Conservation (phyloP, 2,113 vertebrate species). For the Crotalus tigris region DNA sequence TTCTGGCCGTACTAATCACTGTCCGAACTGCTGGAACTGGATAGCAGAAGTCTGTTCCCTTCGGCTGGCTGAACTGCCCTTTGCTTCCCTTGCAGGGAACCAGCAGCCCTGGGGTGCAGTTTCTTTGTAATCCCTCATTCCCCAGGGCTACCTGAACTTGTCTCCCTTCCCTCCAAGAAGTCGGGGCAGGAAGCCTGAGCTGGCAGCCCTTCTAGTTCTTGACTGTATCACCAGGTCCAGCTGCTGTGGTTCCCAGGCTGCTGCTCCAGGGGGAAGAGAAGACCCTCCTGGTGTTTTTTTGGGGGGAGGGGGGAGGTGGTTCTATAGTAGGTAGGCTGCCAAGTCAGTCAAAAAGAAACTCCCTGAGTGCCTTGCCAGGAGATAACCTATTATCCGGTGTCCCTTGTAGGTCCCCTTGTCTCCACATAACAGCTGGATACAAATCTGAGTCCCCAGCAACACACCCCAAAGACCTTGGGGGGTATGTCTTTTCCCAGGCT, state of each 20-base stretch:
- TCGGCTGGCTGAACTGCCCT: not conserved
- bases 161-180: not conserved
- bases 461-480: not conserved
- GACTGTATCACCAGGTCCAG: too few species aligned
- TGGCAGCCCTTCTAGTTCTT: not conserved
- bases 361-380: not conserved
- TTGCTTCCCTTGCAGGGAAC: not conserved
- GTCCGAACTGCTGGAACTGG: not conserved
- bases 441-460: not conserved
- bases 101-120: too few species aligned
- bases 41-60: not conserved
- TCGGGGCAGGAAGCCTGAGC: not conserved
- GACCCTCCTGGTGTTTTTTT: not conserved
- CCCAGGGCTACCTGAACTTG: not conserved
- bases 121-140: not conserved
- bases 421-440: not conserved
- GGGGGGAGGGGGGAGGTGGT: not conserved
- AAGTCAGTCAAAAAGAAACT: not conserved
- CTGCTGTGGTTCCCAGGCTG: not conserved
- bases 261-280: not conserved
- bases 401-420: not conserved
- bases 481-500: not conserved
- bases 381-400: not conserved
- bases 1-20: not conserved
- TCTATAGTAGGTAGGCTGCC: not conserved